A percentile compares a stretch with the other conserved stretches of the same genome.
Evolutionary conservation across 2,888 invertebrate genomes (phyloP).

Genomic region (Eupithecia subfuscata): DNA sequence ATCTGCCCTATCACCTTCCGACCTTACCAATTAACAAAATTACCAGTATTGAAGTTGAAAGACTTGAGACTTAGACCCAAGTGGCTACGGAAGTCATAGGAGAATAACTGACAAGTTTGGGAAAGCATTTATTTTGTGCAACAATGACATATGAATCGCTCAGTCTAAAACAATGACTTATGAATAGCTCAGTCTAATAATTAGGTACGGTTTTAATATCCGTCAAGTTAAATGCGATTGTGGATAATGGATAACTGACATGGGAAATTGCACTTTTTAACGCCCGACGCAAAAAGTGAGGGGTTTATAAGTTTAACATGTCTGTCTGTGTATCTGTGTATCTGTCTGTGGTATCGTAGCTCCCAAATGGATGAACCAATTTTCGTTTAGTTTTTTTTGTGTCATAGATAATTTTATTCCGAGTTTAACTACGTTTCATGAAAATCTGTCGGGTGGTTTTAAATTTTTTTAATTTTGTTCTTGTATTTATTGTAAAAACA

Average conservation of each 20-base stretch:
- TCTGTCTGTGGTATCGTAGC: too few relatives aligned
- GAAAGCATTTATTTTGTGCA: not conserved
- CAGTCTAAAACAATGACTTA: not conserved
- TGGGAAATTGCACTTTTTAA: not conserved
- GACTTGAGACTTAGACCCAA: not conserved
- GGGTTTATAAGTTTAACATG: too few relatives aligned
- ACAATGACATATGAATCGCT: not conserved
- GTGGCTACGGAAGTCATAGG: not conserved
- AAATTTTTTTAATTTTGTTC: too few relatives aligned
- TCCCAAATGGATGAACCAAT: too few relatives aligned
- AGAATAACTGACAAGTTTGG: not conserved
- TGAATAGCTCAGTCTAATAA: not conserved
- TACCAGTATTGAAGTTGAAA: not conserved
- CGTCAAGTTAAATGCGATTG: not conserved
- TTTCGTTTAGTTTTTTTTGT: too few relatives aligned
- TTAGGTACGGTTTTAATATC: not conserved
- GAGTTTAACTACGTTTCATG: too few relatives aligned
- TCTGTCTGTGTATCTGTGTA: too few relatives aligned
- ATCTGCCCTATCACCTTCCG: slow-evolving; percentile 31
- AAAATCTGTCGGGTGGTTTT: too few relatives aligned
- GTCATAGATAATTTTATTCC: too few relatives aligned
- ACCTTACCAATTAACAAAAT: slow-evolving; percentile 21
- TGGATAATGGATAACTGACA: not conserved
- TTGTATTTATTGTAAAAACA: not conserved
- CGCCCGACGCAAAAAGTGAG: too few relatives aligned